Base-by-base conservation (phyloP, 2,113 vertebrate species). In the Xyliphius kryptos region DNA sequence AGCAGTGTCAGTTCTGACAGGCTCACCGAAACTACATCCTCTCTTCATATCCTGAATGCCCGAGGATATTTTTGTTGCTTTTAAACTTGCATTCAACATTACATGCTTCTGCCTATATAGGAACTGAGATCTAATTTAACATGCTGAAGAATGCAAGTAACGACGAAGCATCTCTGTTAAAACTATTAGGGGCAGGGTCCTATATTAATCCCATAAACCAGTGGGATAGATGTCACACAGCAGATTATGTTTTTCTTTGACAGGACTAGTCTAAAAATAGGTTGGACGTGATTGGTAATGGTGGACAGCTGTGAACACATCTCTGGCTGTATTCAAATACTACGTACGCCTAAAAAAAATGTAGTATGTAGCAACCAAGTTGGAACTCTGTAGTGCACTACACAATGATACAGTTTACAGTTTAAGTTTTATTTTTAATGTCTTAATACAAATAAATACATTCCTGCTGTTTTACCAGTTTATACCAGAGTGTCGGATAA, bases 201-300 rank as follows among this genome's bases (percentile, higher is more conserved):
- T 71, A 61, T 73, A 75, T 68, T 87, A 87, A 88, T 88, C 85
- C 78, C 81, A 83, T 86, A 87, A 88, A 50, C 70, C 77, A 76
- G 13, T 72, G 77, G 79, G 81, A 80, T 83, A 87, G 82, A 88
- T 87, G 85, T 82, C 84, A 81, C 80, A 82, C 77, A 78, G 81
- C 83, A 84, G 85, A 87, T 89, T 86, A 86, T 71, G 74, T 68
- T 81, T 79, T 83, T 79, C 81, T 82, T 79, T 69, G 54, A 79
- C 72, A 77, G 77, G 76, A 80, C 80, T 81, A 79, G 41, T 60
- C 84, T 88, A 87, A 87, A 87, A 87, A 87, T 88, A 86, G 85
- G 85, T 83, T 81, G 79, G 80, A 83, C 67, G 76, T 77, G 74
- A 69, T 61, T 74, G 61, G n/a, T n/a, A n/a, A n/a, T n/a, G n/a